phyloP scores from a whole-genome alignment of 2,888 invertebrate species.

The Hedya salicella region DNA sequence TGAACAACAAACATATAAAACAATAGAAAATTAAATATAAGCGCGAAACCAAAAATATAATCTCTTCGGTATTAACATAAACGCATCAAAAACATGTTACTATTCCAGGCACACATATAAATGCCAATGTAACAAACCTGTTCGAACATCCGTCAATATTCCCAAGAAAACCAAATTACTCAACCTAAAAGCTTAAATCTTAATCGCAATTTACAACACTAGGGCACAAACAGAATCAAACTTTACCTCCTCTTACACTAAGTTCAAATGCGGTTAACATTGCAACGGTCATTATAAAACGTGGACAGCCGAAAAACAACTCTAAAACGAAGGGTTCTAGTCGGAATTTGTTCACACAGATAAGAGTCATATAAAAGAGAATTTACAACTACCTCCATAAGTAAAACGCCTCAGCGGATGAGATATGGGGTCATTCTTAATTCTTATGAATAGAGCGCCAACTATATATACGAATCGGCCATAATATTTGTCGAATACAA shows the following conservation, averaged over 20 bases:
- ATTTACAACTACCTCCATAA: slow-evolving; percentile 46
- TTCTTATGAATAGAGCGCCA: slow-evolving; percentile 35
- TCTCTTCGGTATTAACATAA: too few relatives aligned
- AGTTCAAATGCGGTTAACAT: slow-evolving; percentile 11
- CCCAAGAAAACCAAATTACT: slow-evolving; percentile 39
- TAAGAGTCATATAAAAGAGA: slow-evolving; percentile 38
- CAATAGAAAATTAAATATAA: too few relatives aligned
- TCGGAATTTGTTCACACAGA: neutral
- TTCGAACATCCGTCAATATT: slow-evolving; percentile 37
- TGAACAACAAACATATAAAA: too few relatives aligned
- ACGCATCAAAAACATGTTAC: too few relatives aligned
- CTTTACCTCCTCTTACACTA: neutral
- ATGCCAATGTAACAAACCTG: slow-evolving; percentile 4
- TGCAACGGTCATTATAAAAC: slow-evolving; percentile 5
- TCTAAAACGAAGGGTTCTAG: neutral
- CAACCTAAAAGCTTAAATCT: slow-evolving; percentile 41
- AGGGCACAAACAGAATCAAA: neutral
- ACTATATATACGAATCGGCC: slow-evolving; percentile 37
- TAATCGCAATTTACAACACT: slow-evolving; percentile 42
- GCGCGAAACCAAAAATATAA: too few relatives aligned
- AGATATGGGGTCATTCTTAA: slow-evolving; percentile 46
- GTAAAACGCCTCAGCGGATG: slow-evolving; percentile 38
- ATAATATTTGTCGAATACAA: slow-evolving; percentile 38
- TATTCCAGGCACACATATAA: neutral
- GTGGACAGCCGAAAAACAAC: neutral